Conservation (phyloP, 2,113 vertebrate genomes). For the Strigops habroptila region DNA sequence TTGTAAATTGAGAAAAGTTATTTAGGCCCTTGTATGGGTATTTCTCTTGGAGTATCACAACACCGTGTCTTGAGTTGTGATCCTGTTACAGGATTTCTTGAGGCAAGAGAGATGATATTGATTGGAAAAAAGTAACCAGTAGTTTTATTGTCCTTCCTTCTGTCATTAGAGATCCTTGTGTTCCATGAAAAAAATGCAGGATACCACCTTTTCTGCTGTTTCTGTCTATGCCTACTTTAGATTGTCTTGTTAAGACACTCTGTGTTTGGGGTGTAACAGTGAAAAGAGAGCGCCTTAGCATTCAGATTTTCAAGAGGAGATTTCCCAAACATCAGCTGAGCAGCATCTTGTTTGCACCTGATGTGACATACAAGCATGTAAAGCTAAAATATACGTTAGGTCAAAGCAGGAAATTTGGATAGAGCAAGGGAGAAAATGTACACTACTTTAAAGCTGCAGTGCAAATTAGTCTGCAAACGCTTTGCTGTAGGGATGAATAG, state of each 20-base stretch:
- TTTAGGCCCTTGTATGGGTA: background rate
- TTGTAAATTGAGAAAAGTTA: background rate
- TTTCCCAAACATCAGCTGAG: background rate
- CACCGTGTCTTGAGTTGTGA: background rate
- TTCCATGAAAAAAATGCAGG: background rate
- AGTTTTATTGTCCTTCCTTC: background rate
- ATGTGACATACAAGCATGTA: background rate
- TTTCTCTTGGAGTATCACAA: background rate
- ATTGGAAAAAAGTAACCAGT: background rate
- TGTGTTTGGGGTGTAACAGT: background rate
- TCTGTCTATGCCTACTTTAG: background rate
- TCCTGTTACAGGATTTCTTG: background rate
- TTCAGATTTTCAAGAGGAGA: background rate
- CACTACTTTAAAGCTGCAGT: background rate
- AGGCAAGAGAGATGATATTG: background rate
- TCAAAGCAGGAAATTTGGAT: background rate
- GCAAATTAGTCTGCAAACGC: background rate
- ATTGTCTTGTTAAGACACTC: background rate
- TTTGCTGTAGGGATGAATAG: background rate
- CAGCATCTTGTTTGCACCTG: background rate
- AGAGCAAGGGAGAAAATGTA: background rate
- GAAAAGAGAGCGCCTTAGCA: background rate
- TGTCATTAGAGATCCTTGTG: background rate
- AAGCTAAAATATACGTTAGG: accelerated
- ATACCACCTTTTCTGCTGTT: background rate